Evolutionary conservation across 2,797 vertebrate genomes (phyloP), one percentile per base, ranked within the genome.

Genomic region (Rousettus madagascariensis): DNA sequence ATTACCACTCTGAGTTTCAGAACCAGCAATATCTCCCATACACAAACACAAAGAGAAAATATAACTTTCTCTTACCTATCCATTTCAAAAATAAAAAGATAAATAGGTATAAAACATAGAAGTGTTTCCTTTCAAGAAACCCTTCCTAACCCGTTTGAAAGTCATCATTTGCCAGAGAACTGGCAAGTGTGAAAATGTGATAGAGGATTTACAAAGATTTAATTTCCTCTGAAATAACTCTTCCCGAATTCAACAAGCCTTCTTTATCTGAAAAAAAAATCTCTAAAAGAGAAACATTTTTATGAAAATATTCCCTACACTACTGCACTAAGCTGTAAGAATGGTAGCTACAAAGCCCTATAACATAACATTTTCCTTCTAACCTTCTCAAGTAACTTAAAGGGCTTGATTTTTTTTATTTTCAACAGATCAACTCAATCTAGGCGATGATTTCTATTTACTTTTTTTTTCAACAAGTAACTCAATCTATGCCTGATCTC

Each of bases 131-230:
- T 0, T 0, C 57, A 92, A 83, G 74, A 83, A 90, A 84, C 1
- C 43, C 49, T 96, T 79, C 46, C 66, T 24, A 75, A 79, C 43
- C 28, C 36, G 84, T 61, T 82, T 51, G 12, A 90, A 96, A 95
- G 80, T 28, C 83, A 53, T 10, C 72, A 92, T 89, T 97, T 90
- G 94, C 96, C 59, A 96, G 79, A 94, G n/a, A 97, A 83, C 30
- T 61, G 87, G 87, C n/a, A 97, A 90, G 86, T 94, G 96, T 95
- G 75, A 89, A 98, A 98, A 96, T 19, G 92, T 71, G 55, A 97
- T 79, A 91, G 15, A 95, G 95, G 91, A 97, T 90, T 59, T 96
- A 97, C 86, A 94, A 96, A 61, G 91, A 98, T 82, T 96, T 95
- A 91, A 96, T 96, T 97, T 96, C 93, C 88, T 96, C 86, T 38